These are phyloP conservation scores for Caenorhabditis briggsae DNA, from an alignment of 1,140 invertebrate genomes.

Conservation along the genomic window DNA sequence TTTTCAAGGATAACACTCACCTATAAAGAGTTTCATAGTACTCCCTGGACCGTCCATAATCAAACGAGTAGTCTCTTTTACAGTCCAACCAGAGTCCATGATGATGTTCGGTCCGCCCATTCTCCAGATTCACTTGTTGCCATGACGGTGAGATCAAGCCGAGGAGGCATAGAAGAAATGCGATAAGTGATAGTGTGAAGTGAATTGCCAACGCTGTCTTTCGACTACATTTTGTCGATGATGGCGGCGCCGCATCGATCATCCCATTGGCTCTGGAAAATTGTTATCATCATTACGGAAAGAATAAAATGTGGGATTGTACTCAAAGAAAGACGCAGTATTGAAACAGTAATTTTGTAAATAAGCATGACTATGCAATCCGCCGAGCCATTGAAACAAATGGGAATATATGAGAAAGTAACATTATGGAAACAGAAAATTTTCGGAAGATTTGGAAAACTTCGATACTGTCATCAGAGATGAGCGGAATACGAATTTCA, in stretches of 20 bases:
- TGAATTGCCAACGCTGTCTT: slow-evolving; percentile 67
- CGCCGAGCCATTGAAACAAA: too few relatives aligned
- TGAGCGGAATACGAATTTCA: too few relatives aligned
- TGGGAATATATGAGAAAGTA: too few relatives aligned
- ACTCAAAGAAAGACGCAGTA: too few relatives aligned
- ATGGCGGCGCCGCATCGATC: slow-evolving; percentile 34
- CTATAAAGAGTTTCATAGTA: slow-evolving; percentile 77
- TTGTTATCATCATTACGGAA: background rate
- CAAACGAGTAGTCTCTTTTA: slow-evolving; percentile 76
- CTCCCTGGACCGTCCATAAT: slow-evolving; percentile 74
- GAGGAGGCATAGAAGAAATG: slow-evolving; percentile 70
- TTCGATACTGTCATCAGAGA: too few relatives aligned
- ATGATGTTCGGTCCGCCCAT: slow-evolving; percentile 77
- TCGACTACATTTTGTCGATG: slow-evolving; percentile 60
- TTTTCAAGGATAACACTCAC: slow-evolving; percentile 60
- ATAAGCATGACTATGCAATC: too few relatives aligned
- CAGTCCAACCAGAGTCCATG: slow-evolving; percentile 77
- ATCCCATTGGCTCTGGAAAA: slow-evolving; percentile 44
- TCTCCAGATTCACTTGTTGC: slow-evolving; percentile 76
- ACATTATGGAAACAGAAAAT: too few relatives aligned
- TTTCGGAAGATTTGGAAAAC: too few relatives aligned
- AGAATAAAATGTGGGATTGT: too few relatives aligned
- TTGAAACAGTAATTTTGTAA: too few relatives aligned
- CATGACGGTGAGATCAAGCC: slow-evolving; percentile 74
- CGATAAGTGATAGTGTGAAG: slow-evolving; percentile 71